Evolutionary conservation across 2,113 vertebrate species (phyloP).

Genomic region (Microtus ochrogaster): DNA sequence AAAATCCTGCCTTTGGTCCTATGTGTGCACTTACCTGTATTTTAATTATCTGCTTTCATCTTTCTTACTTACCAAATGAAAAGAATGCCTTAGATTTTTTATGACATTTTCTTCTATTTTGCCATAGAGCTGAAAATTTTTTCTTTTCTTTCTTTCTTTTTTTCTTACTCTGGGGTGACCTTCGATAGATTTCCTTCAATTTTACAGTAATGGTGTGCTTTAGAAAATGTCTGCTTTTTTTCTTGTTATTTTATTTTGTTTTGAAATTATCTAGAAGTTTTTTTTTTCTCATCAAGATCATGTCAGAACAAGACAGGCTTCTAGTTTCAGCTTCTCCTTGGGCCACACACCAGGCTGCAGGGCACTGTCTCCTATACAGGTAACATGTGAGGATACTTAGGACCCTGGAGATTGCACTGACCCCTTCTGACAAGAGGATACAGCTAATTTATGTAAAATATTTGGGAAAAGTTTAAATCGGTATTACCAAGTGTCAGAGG

Average conservation of each 20-base stretch:
- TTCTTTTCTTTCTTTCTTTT: no score
- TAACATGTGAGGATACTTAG: not conserved
- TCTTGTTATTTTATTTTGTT: not conserved
- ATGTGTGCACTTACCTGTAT: not conserved
- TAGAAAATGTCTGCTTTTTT: not conserved
- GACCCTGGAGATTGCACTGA: not conserved
- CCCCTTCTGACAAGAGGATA: not conserved
- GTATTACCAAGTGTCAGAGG: not conserved
- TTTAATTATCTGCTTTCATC: constrained; percentile 6
- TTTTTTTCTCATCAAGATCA: not conserved
- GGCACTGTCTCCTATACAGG: not conserved
- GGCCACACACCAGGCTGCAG: not conserved
- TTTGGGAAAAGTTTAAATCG: not conserved
- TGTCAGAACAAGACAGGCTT: not conserved
- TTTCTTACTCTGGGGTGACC: not conserved
- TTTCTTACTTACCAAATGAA: not conserved
- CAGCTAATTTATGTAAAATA: not conserved
- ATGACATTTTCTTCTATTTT: not conserved
- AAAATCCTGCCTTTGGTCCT: not conserved
- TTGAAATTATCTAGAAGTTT: not conserved
- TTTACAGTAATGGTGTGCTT: not conserved
- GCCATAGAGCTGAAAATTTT: not conserved
- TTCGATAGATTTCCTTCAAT: not conserved
- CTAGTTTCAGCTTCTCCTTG: not conserved
- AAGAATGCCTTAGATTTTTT: not conserved